Conservation (phyloP, 2,888 invertebrate species). For the Linnaemya vulpina region DNA sequence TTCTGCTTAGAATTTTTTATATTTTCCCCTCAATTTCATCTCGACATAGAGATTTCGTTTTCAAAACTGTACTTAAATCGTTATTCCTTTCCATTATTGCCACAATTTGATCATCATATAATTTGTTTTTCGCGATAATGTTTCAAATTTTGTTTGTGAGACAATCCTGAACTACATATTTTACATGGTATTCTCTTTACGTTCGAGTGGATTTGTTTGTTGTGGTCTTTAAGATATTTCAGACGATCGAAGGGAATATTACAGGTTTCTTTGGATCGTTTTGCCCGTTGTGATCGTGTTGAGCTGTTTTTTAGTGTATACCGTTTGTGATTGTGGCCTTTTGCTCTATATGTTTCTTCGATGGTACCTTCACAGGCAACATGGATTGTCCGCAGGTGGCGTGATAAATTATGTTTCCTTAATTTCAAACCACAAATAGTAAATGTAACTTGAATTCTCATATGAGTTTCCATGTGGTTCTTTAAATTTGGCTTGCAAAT, state of each 20-base stretch:
- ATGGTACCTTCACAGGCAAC: not conserved
- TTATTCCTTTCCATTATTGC: not conserved
- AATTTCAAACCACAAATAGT: not conserved
- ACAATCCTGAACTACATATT: not conserved
- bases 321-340: not conserved
- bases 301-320: not conserved
- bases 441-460: not conserved
- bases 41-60: not conserved
- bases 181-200: not conserved
- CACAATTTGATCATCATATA: not conserved
- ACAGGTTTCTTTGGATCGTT: not conserved
- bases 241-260: constrained; percentile 20
- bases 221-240: constrained; percentile 22
- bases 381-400: not conserved
- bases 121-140: constrained; percentile 23
- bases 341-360: not conserved
- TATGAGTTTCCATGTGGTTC: not conserved
- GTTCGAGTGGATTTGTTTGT: not conserved
- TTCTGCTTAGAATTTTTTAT: too few species aligned
- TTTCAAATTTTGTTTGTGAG: not conserved
- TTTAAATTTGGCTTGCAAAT: not conserved
- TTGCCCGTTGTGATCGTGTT: not conserved
- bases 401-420: not conserved
- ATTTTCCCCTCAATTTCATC: not conserved
- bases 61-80: not conserved